Base-by-base conservation (phyloP, 2,888 invertebrate genomes). In the Parnassius orleans region DNA sequence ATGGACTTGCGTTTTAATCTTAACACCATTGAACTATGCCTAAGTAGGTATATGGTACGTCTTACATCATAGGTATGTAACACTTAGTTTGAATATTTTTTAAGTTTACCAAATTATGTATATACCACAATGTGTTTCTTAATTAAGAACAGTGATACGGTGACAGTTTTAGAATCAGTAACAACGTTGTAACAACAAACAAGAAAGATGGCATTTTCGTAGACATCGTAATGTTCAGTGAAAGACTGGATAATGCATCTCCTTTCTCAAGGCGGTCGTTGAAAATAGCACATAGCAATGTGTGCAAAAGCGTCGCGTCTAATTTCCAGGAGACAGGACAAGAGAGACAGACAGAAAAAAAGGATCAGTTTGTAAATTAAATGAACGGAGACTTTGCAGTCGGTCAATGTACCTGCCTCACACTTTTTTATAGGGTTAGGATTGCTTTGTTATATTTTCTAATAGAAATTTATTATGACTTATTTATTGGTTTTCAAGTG, bases 281-380 rank as follows among this genome's bases (percentile, higher is more conserved):
- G 74, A 80, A 89, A 88, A 89, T 88, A 90, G 83, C 80, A 89
- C 87, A 89, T 88, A 89, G 83, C 80, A 72, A 71, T 24, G 69
- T 70, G 68, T 74, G 74, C 71, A 70, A 67, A 68, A 68, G 68
- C 71, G 80, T 78, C 80, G 79, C 80, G 85, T 81, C 85, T 67
- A 72, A 84, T 86, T 88, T 86, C 86, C 87, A 87, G 79, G 87
- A 87, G 81, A 77, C 76, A 68, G 65, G 55, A 67, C 67, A 75
- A 72, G 72, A 77, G 77, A 72, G 73, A 74, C 84, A 83, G 80
- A 85, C 83, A 83, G 73, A 88, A 87, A 87, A 86, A 85, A 81
- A 83, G 69, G 65, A 76, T 68, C 71, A 61, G 71, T 72, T 75
- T 72, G 74, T 81, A 81, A 82, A 81, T 83, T 81, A 81, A 77